Evolutionary conservation across 1,140 invertebrate genomes (phyloP), one percentile per base, ranked within the genome.

Genomic region (Diachasmimorpha longicaudata): DNA sequence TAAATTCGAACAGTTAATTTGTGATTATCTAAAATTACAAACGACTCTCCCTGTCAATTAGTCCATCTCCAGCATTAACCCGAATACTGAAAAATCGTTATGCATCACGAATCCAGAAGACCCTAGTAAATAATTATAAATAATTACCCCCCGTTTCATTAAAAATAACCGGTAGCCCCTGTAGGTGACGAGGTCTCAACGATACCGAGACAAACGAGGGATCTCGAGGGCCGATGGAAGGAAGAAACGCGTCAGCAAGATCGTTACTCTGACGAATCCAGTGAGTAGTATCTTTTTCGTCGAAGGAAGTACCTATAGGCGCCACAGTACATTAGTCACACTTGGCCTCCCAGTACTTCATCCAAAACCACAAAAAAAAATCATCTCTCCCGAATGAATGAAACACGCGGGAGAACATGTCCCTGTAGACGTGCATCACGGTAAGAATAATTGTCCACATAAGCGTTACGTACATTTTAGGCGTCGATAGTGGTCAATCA

Each of bases 251-350:
- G 86, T 89, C 87, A 86, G 81, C 84, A 80, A 88, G 87, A 86
- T 89, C 87, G 85, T 89, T 89, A 88, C 77, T 80, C 79, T 88
- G 87, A 89, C 85, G 87, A 81, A 86, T 85, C 79, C 77, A 68
- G 75, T 74, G 77, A 78, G 73, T 46, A 14, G 31, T 31, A 2
- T 31, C 42, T 42, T 81, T 81, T 77, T 75, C 77, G 42, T 77
- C 82, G 79, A 79, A 86, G 87, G 87, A 89, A 88, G 83, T 85
- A 52, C 8, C 25, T 8, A n/a, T n/a, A 72, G 70, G 70, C 70
- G 70, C 48, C 44, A 72, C n/a, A n/a, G 39, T 44, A 48, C 70
- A 72, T 72, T 72, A 72, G 70, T 72, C 70, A 72, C 70, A 23
- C 70, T 37, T 48, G 44, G 6, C 48, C 37, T 72, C 70, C 25